Evolutionary conservation across 1,140 invertebrate species (phyloP), one percentile per base, ranked within the genome.

Genomic region (Hydropsyche tenuis): DNA sequence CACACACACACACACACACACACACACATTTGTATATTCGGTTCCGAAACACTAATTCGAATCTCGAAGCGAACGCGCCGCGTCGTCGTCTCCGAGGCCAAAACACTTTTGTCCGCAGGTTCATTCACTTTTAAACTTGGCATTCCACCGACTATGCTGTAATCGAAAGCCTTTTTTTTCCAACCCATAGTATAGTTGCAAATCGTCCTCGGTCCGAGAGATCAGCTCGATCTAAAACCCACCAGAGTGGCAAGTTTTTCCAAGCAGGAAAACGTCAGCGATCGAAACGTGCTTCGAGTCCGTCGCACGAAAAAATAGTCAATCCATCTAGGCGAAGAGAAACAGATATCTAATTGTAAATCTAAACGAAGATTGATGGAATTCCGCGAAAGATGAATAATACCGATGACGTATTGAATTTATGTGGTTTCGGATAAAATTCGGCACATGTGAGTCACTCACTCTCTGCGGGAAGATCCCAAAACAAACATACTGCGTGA

Each of bases 101-200:
- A 73, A 66, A 68, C 63, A 45, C 56, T 66, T 73, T 73, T 73
- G 71, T 65, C 64, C 65, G 63, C 9, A 66, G 64, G 72, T 73
- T 73, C 72, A 69, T 73, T 73, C 72, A 73, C 72, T 73, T 73
- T 73, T 73, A 68, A 73, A 65, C 72, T 68, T 73, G 72, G 72
- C 64, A 68, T 73, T 68, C 64, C 63, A 66, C 48, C 48, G 48
- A 70, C 68, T 70, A 53, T 68, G 72, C 30, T 45, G 72, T 73
- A 73, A 73, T 73, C 72, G 72, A 73, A 73, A 73, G 72, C 63
- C 22, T 68, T 73, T 48, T 73, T 73, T 73, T 73, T 9, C 9
- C 30, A 37, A 4, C 30, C 30, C 30, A 37, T 37, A 9, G 72
- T 64, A 18, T 37, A 37, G 30, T 66, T 42, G 71, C 22, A 66